Conservation (phyloP, 2,888 invertebrate genomes). For the Unio delphinus region DNA sequence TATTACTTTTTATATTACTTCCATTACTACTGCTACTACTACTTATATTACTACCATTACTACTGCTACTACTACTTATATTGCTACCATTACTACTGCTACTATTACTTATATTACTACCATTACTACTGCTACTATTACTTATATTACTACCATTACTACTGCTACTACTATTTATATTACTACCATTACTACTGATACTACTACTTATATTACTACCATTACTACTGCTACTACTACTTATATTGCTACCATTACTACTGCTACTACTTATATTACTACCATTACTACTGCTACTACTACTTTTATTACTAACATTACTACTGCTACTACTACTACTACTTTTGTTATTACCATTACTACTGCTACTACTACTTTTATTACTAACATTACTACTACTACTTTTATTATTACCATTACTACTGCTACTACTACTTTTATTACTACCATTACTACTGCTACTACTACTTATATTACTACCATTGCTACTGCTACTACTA, state of each 20-base stretch:
- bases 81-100: conserved; percentile 4
- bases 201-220: conserved; percentile 7
- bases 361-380: not conserved
- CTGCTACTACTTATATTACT: conserved; percentile 14
- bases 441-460: too few species aligned
- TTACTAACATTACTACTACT: not conserved
- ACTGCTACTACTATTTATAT: not conserved
- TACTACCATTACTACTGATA: conserved; percentile 4
- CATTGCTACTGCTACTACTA: conserved; percentile 9
- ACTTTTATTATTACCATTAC: conserved; percentile 5
- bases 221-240: conserved; percentile 7
- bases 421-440: conserved; percentile 11
- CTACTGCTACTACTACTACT: too few species aligned
- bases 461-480: too few species aligned
- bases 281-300: not conserved
- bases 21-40: too few species aligned
- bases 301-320: not conserved
- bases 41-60: not conserved
- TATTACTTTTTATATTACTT: not conserved
- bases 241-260: conserved; percentile 7
- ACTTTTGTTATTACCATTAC: too few species aligned
- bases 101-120: not conserved
- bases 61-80: conserved; percentile 11
- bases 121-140: conserved; percentile 5
- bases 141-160: not conserved